A percentile compares a stretch with the other conserved stretches of the same genome.
Evolutionary conservation across 2,797 vertebrate species (phyloP).

Genomic region (Cuniculus paca): DNA sequence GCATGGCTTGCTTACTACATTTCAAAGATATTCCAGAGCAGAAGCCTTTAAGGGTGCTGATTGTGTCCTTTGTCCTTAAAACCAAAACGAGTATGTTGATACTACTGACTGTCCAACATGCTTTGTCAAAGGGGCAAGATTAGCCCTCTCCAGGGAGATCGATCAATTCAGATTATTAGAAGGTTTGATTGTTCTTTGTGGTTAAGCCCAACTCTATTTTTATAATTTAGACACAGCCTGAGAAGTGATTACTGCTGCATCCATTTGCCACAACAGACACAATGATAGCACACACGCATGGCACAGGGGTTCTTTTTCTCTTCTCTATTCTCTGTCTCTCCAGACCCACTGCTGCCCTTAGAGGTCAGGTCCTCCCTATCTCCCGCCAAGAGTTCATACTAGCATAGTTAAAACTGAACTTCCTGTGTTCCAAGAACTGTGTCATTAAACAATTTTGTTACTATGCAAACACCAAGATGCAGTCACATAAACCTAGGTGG

Average conservation of each 20-base stretch:
- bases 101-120: not conserved
- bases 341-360: too few species aligned
- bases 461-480: not conserved
- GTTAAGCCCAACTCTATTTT: not conserved
- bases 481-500: not conserved
- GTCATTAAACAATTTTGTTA: not conserved
- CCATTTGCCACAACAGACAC: not conserved
- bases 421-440: not conserved
- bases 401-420: not conserved
- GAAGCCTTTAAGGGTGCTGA: not conserved
- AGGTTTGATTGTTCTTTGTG: not conserved
- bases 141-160: not conserved
- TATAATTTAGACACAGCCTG: not conserved
- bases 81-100: not conserved
- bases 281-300: fast-evolving
- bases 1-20: not conserved
- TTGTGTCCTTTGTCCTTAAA: not conserved
- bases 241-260: not conserved
- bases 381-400: not conserved
- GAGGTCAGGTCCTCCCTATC: not conserved
- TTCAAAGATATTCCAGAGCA: not conserved
- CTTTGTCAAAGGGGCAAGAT: not conserved
- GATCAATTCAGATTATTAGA: not conserved
- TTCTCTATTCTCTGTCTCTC: not conserved
- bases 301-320: not conserved